These are phyloP conservation scores for Chironomus tepperi DNA, from an alignment of 1,140 invertebrate genomes.

Conservation along the genomic window DNA sequence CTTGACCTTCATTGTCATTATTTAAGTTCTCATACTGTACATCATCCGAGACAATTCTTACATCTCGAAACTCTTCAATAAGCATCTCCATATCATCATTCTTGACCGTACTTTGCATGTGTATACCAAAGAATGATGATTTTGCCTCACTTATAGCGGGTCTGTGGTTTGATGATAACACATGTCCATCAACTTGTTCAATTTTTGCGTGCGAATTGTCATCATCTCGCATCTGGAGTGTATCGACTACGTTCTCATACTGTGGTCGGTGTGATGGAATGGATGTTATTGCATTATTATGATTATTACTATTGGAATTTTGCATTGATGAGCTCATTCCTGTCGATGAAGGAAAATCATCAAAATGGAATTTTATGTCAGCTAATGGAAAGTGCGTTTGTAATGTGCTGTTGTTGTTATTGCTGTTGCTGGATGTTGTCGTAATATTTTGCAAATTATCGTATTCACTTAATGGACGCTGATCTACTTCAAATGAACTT, in stretches of 20 bases:
- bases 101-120: constrained; percentile 30
- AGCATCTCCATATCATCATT: constrained; percentile 11
- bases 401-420: neutral
- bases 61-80: constrained; percentile 25
- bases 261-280: neutral
- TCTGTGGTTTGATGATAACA: neutral
- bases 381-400: constrained; percentile 18
- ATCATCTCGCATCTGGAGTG: neutral
- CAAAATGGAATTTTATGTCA: constrained; percentile 13
- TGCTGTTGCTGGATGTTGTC: neutral
- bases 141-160: constrained; percentile 32
- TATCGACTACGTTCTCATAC: neutral
- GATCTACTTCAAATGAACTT: constrained; percentile 16
- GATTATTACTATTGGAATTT: neutral
- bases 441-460: neutral
- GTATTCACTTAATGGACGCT: constrained; percentile 16
- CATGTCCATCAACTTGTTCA: neutral
- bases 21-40: neutral
- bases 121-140: constrained; percentile 38
- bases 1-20: neutral
- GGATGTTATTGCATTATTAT: neutral
- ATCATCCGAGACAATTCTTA: neutral
- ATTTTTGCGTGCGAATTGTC: neutral
- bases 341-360: constrained; percentile 10
- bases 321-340: constrained; percentile 12